phyloP scores from a whole-genome alignment of 2,113 vertebrate genomes.

The Dicrurus megarhynchus region DNA sequence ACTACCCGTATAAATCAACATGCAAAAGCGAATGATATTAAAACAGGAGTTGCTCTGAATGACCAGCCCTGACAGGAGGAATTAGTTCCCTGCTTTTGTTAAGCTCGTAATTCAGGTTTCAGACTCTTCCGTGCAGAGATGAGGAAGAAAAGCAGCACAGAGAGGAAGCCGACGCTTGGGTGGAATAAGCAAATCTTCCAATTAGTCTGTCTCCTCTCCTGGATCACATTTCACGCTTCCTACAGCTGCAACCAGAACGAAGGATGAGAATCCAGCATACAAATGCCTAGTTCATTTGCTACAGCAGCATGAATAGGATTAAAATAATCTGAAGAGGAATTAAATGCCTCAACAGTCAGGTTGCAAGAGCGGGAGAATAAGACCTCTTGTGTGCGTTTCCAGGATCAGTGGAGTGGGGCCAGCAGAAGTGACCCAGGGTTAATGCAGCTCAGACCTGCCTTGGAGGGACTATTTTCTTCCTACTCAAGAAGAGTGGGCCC shows the following conservation, averaged over 20 bases:
- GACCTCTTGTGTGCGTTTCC: conserved; percentile 12
- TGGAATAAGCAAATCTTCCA: conserved; percentile 11
- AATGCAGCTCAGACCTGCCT: conserved; percentile 31
- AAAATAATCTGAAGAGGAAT: conserved; percentile 42
- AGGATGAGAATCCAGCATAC: conserved; percentile 24
- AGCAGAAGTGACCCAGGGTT: conserved; percentile 35
- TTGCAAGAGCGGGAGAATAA: conserved; percentile 14
- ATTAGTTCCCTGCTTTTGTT: conserved; percentile 25
- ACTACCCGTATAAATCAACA: neutral
- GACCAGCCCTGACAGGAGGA: conserved; percentile 8
- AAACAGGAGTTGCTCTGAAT: neutral
- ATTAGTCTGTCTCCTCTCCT: conserved; percentile 30
- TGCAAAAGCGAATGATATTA: neutral
- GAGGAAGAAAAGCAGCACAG: conserved; percentile 9
- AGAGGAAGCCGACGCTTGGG: neutral
- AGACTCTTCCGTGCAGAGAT: neutral
- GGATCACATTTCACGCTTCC: conserved; percentile 47
- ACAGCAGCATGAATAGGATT: conserved; percentile 33
- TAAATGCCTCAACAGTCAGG: conserved; percentile 26
- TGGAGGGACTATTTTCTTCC: neutral
- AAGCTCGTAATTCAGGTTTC: conserved; percentile 30
- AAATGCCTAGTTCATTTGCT: conserved; percentile 37
- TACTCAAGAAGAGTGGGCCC: neutral
- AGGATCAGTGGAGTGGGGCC: conserved; percentile 36
- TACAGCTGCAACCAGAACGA: conserved; percentile 9